Evolutionary conservation across 2,888 invertebrate genomes (phyloP), one percentile per base, ranked within the genome.

Genomic region (Megalurothrips usitatus): DNA sequence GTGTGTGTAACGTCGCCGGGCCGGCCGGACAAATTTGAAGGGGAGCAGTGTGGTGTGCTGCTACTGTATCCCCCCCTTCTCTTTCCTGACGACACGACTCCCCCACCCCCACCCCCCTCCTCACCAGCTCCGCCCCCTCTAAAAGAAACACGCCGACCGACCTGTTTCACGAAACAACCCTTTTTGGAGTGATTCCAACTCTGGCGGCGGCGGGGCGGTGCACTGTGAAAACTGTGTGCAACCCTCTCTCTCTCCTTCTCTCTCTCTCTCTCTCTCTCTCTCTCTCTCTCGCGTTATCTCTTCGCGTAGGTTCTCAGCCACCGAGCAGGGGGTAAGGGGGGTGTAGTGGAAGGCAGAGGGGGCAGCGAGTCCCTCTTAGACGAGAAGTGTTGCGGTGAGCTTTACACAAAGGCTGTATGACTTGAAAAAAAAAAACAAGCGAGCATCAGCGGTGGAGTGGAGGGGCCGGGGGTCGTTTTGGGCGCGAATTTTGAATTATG

Each of bases 141-240:
- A 26, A 75, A 75, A 75, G 23, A 26, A 75, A 75, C 68, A 75
- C 23, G 26, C 23, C 68, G 68, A 75, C 23, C 68, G 68, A 75
- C 68, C 68, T 75, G 68, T 75, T 75, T 75, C 68, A 75, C 68
- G 68, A 75, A 75, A 75, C 68, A 75, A 75, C 68, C 68, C 68
- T 75, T 75, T 75, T 75, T 75, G 68, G 68, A 75, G 68, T 26
- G 68, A 75, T 75, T 75, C 68, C 68, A 75, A 75, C 68, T 75
- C 68, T 58, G 58, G 19, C 34, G 34, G 34, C 34, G n/a, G 34
- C 34, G 34, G 34, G 58, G 14, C 58, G 58, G 19, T 58, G 58
- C n/a, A 58, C 58, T 58, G 58, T 58, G n/a, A 58, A 58, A 58
- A 58, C 58, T n/a, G 19, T 58, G 58, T 58, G 58, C 58, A 0